Evolutionary conservation across 2,888 invertebrate genomes (phyloP).

Genomic region (Plusia festucae): DNA sequence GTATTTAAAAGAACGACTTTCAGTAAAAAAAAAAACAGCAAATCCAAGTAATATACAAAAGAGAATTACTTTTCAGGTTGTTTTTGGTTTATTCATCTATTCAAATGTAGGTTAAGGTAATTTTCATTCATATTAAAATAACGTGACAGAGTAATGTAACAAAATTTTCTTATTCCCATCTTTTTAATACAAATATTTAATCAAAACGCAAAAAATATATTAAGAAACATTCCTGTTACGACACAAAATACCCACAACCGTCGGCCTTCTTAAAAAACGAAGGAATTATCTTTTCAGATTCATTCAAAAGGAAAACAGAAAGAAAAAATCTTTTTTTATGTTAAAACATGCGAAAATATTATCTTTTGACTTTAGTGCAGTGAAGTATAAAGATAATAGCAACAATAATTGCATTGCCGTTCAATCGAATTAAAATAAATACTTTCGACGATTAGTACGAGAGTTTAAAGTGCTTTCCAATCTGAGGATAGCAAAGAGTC

Average conservation of each 20-base stretch:
- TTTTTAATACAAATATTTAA: not conserved
- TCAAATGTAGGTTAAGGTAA: not conserved
- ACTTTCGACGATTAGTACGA: slow-evolving; percentile 37
- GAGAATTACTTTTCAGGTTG: too few species aligned
- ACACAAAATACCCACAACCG: not conserved
- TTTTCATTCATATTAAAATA: not conserved
- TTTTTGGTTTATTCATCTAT: not conserved
- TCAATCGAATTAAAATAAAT: slow-evolving; percentile 19
- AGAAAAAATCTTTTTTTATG: not conserved
- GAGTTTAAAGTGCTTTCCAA: slow-evolving; percentile 29
- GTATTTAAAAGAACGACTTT: too few species aligned
- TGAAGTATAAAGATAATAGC: slow-evolving; percentile 7
- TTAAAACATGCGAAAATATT: not conserved
- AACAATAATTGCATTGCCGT: slow-evolving; percentile 9
- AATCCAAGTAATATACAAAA: too few species aligned
- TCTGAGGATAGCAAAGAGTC: slow-evolving; percentile 26
- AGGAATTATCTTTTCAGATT: slow-evolving; percentile 6
- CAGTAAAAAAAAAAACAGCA: too few species aligned
- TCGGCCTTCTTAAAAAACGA: not conserved
- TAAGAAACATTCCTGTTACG: not conserved
- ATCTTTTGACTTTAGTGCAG: not conserved
- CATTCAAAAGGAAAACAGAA: slow-evolving; percentile 6
- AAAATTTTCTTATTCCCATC: not conserved
- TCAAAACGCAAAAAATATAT: not conserved
- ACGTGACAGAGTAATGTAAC: not conserved